These are phyloP conservation scores for Orchesellides sinensis DNA, from an alignment of 2,888 invertebrate genomes.

Conservation along the genomic window DNA sequence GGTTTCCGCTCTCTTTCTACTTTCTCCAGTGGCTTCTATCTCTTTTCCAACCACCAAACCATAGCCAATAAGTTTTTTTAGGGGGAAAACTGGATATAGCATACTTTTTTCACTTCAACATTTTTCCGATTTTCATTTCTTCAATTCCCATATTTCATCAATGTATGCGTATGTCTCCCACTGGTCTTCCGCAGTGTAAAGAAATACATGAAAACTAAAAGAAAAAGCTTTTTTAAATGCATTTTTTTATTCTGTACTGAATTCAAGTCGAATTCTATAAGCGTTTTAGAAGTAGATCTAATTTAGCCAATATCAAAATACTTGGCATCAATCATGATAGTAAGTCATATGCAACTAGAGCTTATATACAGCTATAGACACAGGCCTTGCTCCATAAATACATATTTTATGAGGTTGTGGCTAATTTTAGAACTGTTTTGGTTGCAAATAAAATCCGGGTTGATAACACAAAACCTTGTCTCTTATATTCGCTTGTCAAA, in stretches of 20 bases:
- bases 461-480: not conserved
- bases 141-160: slow-evolving; percentile 53
- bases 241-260: no score
- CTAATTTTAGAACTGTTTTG: not conserved
- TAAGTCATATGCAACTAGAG: not conserved
- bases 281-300: slow-evolving; percentile 16
- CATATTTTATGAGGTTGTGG: slow-evolving; percentile 10
- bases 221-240: no score
- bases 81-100: not conserved
- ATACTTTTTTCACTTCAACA: slow-evolving; percentile 18
- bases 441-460: not conserved
- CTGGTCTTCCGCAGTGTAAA: no score
- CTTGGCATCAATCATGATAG: slow-evolving; percentile 24
- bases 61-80: not conserved
- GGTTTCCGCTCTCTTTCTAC: not conserved
- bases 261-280: no score
- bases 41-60: not conserved
- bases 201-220: not conserved
- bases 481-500: no score
- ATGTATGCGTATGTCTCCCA: slow-evolving; percentile 1
- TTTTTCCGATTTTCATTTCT: slow-evolving; percentile 14
- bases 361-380: not conserved
- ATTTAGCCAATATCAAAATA: not conserved
- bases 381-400: slow-evolving; percentile 1
- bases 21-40: not conserved